Evolutionary conservation across 2,797 vertebrate species (phyloP), one percentile per base, ranked within the genome.

Genomic region (Brachyalestes nurse): DNA sequence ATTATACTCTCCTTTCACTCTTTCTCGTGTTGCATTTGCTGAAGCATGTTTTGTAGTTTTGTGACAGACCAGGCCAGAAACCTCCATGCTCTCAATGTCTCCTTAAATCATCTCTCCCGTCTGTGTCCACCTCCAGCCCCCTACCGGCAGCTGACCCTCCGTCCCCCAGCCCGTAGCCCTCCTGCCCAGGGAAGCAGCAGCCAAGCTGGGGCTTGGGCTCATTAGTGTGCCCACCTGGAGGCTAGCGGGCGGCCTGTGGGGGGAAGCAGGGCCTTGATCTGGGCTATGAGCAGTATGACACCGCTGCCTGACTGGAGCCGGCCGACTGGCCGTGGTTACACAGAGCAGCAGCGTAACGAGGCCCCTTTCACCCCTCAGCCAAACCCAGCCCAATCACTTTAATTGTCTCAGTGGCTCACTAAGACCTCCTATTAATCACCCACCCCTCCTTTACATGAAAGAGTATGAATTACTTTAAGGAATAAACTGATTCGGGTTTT

Each of bases 211-310:
- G 89, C 91, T 92, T 87, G 80, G 85, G 87, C 95, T 97, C 96
- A 97, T 97, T 97, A 97, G 94, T 88, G 93, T 83, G 90, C 90
- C 91, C 95, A 95, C 95, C 96, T 92, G 95, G 95, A 95, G 96
- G 89, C 91, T 87, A 91, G 92, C 77, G 87, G 90, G 90, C 91
- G 91, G 89, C 91, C 93, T 83, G 91, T 91, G 40, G 93, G 53
- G 53, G 90, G 90, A 14, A 85, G 89, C 83, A 60, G 89, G 89
- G 91, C 94, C 96, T 95, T 96, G 93, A 96, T 95, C 92, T 93
- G 92, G 92, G 92, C 90, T 92, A 92, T 88, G 91, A 93, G 92
- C 85, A 88, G 87, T 86, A 85, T 86, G 94, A 91, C 90, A 89
- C 86, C 65, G 81, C 38, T 91, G 93, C 83, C 66, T 80, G 86